phyloP scores from a whole-genome alignment of 2,888 invertebrate genomes.

The Yponomeuta sedellus region DNA sequence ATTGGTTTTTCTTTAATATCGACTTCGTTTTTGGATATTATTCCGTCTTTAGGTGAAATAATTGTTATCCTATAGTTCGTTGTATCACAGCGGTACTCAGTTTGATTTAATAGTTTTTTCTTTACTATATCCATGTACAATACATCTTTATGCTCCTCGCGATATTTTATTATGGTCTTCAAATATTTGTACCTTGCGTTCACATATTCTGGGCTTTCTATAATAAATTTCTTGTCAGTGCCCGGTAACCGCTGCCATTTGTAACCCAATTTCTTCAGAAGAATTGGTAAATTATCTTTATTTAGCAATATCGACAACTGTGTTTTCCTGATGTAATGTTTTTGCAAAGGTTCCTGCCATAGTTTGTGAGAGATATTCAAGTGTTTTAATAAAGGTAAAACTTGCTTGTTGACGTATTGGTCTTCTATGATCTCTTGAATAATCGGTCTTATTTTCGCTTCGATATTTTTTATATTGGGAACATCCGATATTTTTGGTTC shows the following conservation, averaged over 20 bases:
- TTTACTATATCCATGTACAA: constrained; percentile 16
- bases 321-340: too few species aligned
- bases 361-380: background rate
- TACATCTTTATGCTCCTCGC: constrained; percentile 13
- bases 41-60: background rate
- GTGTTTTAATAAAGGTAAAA: background rate
- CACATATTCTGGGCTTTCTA: constrained; percentile 20
- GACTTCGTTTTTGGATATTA: background rate
- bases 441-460: background rate
- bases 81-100: background rate
- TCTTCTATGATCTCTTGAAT: background rate
- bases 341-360: too few species aligned
- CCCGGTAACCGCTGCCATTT: constrained; percentile 5
- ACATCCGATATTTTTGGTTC: background rate
- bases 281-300: background rate
- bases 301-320: too few species aligned
- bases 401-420: background rate
- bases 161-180: constrained; percentile 13
- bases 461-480: background rate
- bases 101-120: background rate
- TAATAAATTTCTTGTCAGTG: constrained; percentile 15
- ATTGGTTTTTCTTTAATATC: background rate
- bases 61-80: background rate
- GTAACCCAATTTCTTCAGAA: constrained; percentile 5
- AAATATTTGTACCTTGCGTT: constrained; percentile 17